These are phyloP conservation scores for Rhagonycha lutea DNA, from an alignment of 2,888 invertebrate genomes.

Conservation along the genomic window DNA sequence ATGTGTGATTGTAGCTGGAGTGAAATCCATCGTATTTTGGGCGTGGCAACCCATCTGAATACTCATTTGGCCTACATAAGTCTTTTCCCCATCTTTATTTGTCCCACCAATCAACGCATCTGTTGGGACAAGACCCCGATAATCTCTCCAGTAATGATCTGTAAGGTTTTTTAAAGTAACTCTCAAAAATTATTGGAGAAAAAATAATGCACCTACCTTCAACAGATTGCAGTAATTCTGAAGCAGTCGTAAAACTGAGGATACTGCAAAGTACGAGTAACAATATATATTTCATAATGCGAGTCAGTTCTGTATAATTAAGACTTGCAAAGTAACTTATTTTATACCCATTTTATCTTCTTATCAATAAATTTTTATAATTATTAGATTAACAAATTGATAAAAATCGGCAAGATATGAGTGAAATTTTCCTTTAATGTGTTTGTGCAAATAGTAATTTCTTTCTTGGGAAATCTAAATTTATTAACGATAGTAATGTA, in stretches of 20 bases:
- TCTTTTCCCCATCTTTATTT: not conserved
- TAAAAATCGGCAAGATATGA: too few relatives aligned
- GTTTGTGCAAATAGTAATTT: too few relatives aligned
- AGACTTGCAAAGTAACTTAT: not conserved
- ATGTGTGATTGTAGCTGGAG: not conserved
- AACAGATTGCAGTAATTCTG: too few relatives aligned
- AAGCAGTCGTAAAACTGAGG: too few relatives aligned
- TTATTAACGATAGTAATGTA: too few relatives aligned
- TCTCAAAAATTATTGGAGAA: too few relatives aligned
- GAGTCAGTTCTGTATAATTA: too few relatives aligned
- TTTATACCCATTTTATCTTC: not conserved
- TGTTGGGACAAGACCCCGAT: not conserved
- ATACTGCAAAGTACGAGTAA: too few relatives aligned
- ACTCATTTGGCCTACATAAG: not conserved
- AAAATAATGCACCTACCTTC: too few relatives aligned
- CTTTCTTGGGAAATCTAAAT: too few relatives aligned
- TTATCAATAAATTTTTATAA: not conserved
- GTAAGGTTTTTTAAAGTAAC: not conserved
- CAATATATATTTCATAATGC: too few relatives aligned
- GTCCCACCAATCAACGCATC: not conserved
- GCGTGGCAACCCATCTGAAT: not conserved
- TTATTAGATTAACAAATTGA: not conserved
- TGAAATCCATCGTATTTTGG: not conserved
- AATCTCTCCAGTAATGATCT: conserved; percentile 6
- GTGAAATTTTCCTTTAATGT: too few relatives aligned